Evolutionary conservation across 2,888 invertebrate genomes (phyloP).

Genomic region (Drosophila mulleri): DNA sequence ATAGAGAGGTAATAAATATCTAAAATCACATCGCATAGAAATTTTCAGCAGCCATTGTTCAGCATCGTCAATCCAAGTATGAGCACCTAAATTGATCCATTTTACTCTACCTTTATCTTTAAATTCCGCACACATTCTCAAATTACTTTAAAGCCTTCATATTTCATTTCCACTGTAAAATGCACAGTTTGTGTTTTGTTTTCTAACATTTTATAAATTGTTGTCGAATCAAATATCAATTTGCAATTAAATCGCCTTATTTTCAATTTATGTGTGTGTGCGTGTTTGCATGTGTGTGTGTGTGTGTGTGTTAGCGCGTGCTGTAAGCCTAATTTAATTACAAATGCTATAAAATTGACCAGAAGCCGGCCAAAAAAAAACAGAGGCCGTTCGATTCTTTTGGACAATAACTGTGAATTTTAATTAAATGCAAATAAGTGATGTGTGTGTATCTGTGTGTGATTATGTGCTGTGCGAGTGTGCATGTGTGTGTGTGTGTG

Average conservation of each 20-base stretch:
- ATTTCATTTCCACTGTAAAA: not conserved
- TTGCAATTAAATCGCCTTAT: conserved; percentile 68
- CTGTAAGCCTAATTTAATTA: conserved; percentile 75
- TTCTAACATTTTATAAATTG: conserved; percentile 29
- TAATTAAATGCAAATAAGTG: conserved; percentile 76
- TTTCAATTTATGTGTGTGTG: conserved; percentile 13
- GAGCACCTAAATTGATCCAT: not conserved
- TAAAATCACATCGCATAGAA: not conserved
- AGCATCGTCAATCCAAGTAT: too few relatives aligned
- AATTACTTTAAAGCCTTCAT: not conserved
- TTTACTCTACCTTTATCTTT: too few relatives aligned
- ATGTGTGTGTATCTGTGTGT: conserved; percentile 26
- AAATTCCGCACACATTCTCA: too few relatives aligned
- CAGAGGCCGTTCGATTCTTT: conserved; percentile 52
- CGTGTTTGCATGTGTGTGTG: conserved; percentile 7
- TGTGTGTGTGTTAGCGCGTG: conserved; percentile 20
- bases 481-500: conserved; percentile 6
- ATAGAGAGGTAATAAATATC: not conserved
- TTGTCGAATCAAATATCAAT: conserved; percentile 50
- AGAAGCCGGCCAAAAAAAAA: conserved; percentile 34
- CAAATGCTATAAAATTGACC: conserved; percentile 65
- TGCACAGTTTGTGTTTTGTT: not conserved
- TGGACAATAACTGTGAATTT: conserved; percentile 72
- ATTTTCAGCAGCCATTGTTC: not conserved
- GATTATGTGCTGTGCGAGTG: conserved; percentile 4